Evolutionary conservation across 2,797 vertebrate genomes (phyloP), one percentile per base, ranked within the genome.

Genomic region (Buphagus erythrorhynchus): DNA sequence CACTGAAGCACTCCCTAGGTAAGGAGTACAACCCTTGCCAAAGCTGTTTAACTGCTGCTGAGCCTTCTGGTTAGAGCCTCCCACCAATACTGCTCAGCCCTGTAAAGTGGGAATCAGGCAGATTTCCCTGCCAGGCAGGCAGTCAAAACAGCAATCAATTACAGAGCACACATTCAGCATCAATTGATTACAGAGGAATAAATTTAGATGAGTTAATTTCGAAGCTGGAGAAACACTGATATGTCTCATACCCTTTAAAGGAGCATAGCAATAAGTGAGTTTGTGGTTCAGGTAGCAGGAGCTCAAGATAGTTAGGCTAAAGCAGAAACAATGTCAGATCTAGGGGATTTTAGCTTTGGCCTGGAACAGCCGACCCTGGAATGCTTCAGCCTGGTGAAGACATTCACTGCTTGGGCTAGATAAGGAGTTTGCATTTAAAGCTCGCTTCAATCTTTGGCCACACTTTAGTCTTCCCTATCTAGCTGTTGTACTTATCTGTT

Each of bases 91-190:
- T 33, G 42, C 51, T 85, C 74, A 54, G 38, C 16, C 59, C 67
- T 1, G 4, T 4, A 26, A 40, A 36, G 13, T 13, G 13, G 45
- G 51, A 72, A 78, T 43, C 0, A 0, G 26, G 36, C 5, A 40
- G 31, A 42, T 43, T 68, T 40, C 89, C 48, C 20, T 38, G 10
- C 35, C 20, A 84, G 45, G n/a, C 40, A 57, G 43, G 54, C 19
- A 51, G 55, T 33, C 18, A 10, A 74, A 89, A 54, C 18, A 75
- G 29, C 66, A 78, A 84, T 33, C 73, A 29, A 8, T 43, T 81
- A 54, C 6, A 80, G 79, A 86, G 65, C 48, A 59, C 3, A 5
- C 29, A 61, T 43, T 68, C 35, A 42, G 51, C 58, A 75, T 55
- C 77, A 74, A 73, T 9, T 58, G 51, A 36, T 88, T 75, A 68